Conservation (phyloP, 2,888 invertebrate species). For the Platypus cylindrus region DNA sequence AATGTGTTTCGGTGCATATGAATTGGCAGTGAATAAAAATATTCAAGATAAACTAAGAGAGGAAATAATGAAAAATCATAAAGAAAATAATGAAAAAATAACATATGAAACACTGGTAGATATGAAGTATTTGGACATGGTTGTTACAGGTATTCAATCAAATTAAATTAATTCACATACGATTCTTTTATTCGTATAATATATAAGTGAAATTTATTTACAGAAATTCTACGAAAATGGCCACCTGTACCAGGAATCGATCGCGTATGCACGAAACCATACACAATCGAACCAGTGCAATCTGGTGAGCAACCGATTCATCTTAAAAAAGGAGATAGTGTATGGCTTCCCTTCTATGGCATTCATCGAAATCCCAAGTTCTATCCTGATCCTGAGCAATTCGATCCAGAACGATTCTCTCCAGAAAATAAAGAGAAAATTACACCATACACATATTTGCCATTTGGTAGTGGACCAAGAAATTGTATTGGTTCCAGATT, state of each 20-base stretch:
- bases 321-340: constrained; percentile 20
- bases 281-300: constrained; percentile 24
- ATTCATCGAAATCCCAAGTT: constrained; percentile 24
- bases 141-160: too few relatives aligned
- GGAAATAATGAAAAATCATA: too few relatives aligned
- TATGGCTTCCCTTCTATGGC: constrained; percentile 26
- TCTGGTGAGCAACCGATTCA: constrained; percentile 18
- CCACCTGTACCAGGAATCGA: constrained; percentile 27
- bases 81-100: too few relatives aligned
- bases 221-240: constrained; percentile 22
- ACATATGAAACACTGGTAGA: too few relatives aligned
- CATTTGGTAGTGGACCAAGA: constrained; percentile 41
- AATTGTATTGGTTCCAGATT: constrained; percentile 44
- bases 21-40: too few relatives aligned
- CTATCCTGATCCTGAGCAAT: constrained; percentile 25
- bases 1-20: too few relatives aligned
- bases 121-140: too few relatives aligned
- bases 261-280: constrained; percentile 37
- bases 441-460: constrained; percentile 31
- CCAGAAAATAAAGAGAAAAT: constrained; percentile 42
- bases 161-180: too few relatives aligned
- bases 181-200: too few relatives aligned
- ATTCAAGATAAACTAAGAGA: too few relatives aligned
- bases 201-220: neutral
- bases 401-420: constrained; percentile 31